Conservation (phyloP, 2,888 invertebrate genomes). For the Apamea anceps region DNA sequence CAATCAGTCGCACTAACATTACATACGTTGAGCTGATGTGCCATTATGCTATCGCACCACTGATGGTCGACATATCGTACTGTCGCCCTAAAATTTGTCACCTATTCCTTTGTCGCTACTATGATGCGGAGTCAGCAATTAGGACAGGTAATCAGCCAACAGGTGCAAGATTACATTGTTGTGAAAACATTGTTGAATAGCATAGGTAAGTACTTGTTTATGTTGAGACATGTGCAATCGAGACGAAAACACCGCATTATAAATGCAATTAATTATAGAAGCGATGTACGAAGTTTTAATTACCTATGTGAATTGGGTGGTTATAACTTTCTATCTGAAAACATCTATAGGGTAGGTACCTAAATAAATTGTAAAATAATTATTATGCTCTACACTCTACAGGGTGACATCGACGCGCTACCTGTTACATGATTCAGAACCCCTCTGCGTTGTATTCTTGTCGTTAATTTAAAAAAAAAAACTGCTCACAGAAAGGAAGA, state of each 20-base stretch:
- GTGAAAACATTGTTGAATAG: conserved; percentile 11
- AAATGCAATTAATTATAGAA: conserved; percentile 12
- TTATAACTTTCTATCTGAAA: background rate
- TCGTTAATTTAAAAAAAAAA: too few relatives aligned
- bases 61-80: background rate
- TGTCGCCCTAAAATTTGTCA: too few relatives aligned
- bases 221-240: conserved; percentile 7
- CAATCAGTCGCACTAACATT: background rate
- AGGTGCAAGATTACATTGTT: conserved; percentile 5
- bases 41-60: background rate
- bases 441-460: too few relatives aligned
- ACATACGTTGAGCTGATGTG: background rate
- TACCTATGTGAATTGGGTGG: background rate
- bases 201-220: background rate
- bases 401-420: too few relatives aligned
- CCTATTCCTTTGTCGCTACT: background rate
- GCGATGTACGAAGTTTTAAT: background rate
- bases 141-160: background rate
- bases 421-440: too few relatives aligned
- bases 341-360: background rate
- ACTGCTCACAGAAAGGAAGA: background rate
- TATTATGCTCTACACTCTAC: background rate
- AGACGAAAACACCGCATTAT: conserved; percentile 12
- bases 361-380: background rate
- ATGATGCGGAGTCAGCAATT: background rate